Evolutionary conservation across 2,797 vertebrate genomes (phyloP), one percentile per base, ranked within the genome.

Genomic region (Coccyzus lansbergi): DNA sequence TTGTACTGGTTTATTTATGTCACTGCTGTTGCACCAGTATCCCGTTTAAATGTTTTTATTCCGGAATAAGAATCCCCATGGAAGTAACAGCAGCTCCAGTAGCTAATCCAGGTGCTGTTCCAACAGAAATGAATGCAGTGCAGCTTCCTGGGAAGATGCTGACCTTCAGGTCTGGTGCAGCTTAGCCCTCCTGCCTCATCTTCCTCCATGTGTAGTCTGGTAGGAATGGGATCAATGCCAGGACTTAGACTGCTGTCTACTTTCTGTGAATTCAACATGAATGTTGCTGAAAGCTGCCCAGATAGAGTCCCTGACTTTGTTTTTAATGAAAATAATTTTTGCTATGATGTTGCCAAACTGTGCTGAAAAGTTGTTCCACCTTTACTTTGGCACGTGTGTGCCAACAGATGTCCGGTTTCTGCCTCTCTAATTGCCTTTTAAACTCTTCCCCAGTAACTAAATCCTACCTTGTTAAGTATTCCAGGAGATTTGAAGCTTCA

Each of bases 371-470:
- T 76, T 87, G 63, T 91, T 92, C 90, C 67, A 65, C 63, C 74
- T 93, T 89, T 88, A 34, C 55, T 75, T 69, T 81, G 38, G 7
- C 40, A 51, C 86, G 56, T 60, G 88, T 90, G 81, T 93, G 90
- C 82, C 72, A 52, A 82, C 86, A 92, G 82, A 90, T 95, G 84
- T 89, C 76, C 70, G 83, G 67, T 84, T 95, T 79, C 76, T 90
- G 76, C 70, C 67, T 92, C 59, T 88, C 52, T 87, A 83, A 91
- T 91, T 4, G 22, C 76, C 80, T 93, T 93, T 86, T 93, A 86
- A 92, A 72, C 63, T 90, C 80, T 84, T 81, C 56, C 31, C 56
- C 51, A 44, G n/a, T 75, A 81, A 46, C 59, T 44, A 53, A 79
- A 81, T 88, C 80, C 59, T 13, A 56, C 63, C 56, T 94, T 70